Evolutionary conservation across 1,140 invertebrate species (phyloP).

Genomic region (Drosophila obscura): DNA sequence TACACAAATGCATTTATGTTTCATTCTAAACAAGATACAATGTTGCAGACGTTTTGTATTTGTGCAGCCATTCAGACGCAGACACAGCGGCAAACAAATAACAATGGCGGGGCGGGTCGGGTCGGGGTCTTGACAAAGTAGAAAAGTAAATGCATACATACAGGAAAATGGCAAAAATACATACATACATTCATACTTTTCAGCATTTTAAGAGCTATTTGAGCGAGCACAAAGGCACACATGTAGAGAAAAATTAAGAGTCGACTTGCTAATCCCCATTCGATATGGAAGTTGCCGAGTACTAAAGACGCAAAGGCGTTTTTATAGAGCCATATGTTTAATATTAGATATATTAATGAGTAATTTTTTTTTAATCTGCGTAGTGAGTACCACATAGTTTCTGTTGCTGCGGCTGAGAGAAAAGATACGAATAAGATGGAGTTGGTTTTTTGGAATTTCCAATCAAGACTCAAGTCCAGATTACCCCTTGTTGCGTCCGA

Average conservation of each 20-base stretch:
- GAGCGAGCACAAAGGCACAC: slow-evolving; percentile 39
- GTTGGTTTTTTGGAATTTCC: too few relatives aligned
- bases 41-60: slow-evolving; percentile 73
- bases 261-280: background rate
- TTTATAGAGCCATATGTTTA: too few relatives aligned
- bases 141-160: slow-evolving; percentile 52
- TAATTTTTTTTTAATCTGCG: too few relatives aligned
- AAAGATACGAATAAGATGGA: too few relatives aligned
- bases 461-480: background rate
- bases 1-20: slow-evolving; percentile 78
- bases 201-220: slow-evolving; percentile 54
- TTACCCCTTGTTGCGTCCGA: background rate
- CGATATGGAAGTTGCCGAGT: too few relatives aligned
- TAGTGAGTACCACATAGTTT: too few relatives aligned
- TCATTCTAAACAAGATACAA: slow-evolving; percentile 52
- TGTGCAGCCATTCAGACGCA: slow-evolving; percentile 75
- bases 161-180: slow-evolving; percentile 68
- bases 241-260: too few relatives aligned
- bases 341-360: too few relatives aligned
- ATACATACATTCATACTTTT: slow-evolving; percentile 50
- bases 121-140: slow-evolving; percentile 33
- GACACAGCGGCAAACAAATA: slow-evolving; percentile 49
- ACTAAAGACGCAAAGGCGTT: background rate
- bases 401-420: too few relatives aligned
- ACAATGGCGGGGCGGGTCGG: background rate